Base-by-base conservation (phyloP, 2,888 invertebrate species). In the Podabrus alpinus region DNA sequence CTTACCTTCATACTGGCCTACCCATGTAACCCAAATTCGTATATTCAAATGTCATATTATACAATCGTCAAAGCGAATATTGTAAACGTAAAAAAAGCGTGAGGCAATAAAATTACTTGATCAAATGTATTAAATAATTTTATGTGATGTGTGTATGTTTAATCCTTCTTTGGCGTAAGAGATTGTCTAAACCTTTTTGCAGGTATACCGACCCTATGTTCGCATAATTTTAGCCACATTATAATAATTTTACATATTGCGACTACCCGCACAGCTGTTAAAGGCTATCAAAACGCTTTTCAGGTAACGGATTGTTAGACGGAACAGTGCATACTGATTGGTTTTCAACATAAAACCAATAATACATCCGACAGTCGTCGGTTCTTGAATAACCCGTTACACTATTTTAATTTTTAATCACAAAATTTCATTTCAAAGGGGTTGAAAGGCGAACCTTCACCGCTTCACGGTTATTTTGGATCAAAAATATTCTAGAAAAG, bases 211-310 rank as follows among this genome's bases (percentile, higher is more conserved):
- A 77, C 75, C 73, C 76, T 73, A 71, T 66, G 60, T 71, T 77
- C 78, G 82, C 82, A 83, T 83, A 83, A 81, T 83, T 83, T 83
- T 80, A 79, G 75, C 79, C 79, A 83, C 83, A 83, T 83, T 82
- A 82, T 80, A 83, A 83, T 83, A 84, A 79, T 79, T 77, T 75
- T 77, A 77, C 77, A 77, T 77, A 77, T 74, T 72, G 69, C 72
- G 29, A 73, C 68, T 59, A 69, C 59, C 69, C 59, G 71, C 66
- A 68, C 76, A 76, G 76, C 76, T 77, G 76, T 70, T 73, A 75
- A 72, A 68, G 66, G 66, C 62, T 61, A 59, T 68, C 69, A 75
- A 71, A 72, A 68, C 71, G 71, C 60, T 59, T 59, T 59, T 60
- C 59, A 69, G 68, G 69, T 75, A 72, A 69, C 75, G 72, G 25